Base-by-base conservation (phyloP, 1,140 invertebrate species). In the Platyscapa corneri region DNA sequence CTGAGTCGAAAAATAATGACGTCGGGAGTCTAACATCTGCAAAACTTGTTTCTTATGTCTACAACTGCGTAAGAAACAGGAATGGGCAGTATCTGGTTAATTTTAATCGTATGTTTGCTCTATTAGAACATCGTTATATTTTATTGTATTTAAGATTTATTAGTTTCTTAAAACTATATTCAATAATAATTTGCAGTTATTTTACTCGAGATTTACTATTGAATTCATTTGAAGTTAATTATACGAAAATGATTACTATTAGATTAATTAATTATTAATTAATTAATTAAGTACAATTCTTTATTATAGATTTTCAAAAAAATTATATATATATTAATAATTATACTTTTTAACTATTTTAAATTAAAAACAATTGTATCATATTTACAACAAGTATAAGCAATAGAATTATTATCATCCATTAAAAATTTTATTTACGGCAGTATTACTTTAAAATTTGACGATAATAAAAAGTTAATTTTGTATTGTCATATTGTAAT, bases 1-100 rank as follows among this genome's bases (percentile, higher is more conserved):
- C 0, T 3, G 6, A 46, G 30, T 32, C 49, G 42, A 2, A 30
- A 77, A 77, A 77, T 77, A 77, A 77, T 77, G 30, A 77, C 42
- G 77, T 64, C 77, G 32, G 56, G 77, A 16, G 32, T 39, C 32
- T 64, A n/a, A 79, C 34, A 70, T 70, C 34, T 70, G 34, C 67
- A 37, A 70, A 70, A 70, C 67, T 70, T 70, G 67, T 70, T 70
- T 39, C 67, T 70, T 23, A 23, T 37, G 6, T 67, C 65, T 67
- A 34, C 65, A 67, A 67, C 10, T 67, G 30, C 67, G 37, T 70
- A 70, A 70, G 14, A 37, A 70, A 23, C 34, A 37, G 67, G 67
- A 70, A 70, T 34, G 34, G 30, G 23, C 20, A 37, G 32, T 70
- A 70, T 70, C 67, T 37, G 16, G 67, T 70, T 37, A 70, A 37